These are phyloP conservation scores for Bellardia pandia DNA, from an alignment of 2,888 invertebrate genomes.

Conservation along the genomic window DNA sequence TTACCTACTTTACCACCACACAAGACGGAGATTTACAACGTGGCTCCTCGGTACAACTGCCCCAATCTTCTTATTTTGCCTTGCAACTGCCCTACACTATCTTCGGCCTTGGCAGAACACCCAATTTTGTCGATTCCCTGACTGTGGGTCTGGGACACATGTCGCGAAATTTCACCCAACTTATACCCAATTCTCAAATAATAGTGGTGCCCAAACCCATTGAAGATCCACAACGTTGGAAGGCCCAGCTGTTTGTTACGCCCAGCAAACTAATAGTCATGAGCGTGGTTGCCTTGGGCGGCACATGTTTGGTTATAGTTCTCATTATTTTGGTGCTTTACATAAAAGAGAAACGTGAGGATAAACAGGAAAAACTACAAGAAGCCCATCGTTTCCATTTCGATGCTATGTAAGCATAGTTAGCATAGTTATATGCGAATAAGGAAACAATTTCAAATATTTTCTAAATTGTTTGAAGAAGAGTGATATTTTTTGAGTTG, in stretches of 20 bases:
- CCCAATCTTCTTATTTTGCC: slow-evolving; percentile 96
- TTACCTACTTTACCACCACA: slow-evolving; percentile 94
- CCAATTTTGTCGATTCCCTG: slow-evolving; percentile 97
- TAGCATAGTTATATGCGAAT: not conserved
- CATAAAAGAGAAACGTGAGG: slow-evolving; percentile 94
- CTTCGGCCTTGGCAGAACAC: slow-evolving; percentile 98
- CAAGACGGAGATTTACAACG: slow-evolving; percentile 92
- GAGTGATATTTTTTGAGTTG: slow-evolving; percentile 66
- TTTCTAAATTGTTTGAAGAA: slow-evolving; percentile 36
- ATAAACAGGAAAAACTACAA: slow-evolving; percentile 90
- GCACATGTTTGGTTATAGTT: slow-evolving; percentile 93
- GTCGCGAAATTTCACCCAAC: slow-evolving; percentile 92
- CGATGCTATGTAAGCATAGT: slow-evolving; percentile 89
- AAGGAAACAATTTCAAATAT: not conserved
- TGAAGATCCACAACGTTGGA: slow-evolving; percentile 91
- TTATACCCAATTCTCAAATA: slow-evolving; percentile 99
- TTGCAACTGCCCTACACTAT: slow-evolving; percentile 97
- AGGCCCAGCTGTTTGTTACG: slow-evolving; percentile 95
- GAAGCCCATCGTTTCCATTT: slow-evolving; percentile 94
- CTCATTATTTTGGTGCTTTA: slow-evolving; percentile 94
- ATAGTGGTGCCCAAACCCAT: slow-evolving; percentile 96
- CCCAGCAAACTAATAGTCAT: slow-evolving; percentile 96
- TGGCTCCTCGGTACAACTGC: slow-evolving; percentile 93
- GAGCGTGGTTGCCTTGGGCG: slow-evolving; percentile 94
- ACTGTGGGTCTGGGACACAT: slow-evolving; percentile 91